Base-by-base conservation (phyloP, 2,888 invertebrate species). In the Chaitophorus viminalis region DNA sequence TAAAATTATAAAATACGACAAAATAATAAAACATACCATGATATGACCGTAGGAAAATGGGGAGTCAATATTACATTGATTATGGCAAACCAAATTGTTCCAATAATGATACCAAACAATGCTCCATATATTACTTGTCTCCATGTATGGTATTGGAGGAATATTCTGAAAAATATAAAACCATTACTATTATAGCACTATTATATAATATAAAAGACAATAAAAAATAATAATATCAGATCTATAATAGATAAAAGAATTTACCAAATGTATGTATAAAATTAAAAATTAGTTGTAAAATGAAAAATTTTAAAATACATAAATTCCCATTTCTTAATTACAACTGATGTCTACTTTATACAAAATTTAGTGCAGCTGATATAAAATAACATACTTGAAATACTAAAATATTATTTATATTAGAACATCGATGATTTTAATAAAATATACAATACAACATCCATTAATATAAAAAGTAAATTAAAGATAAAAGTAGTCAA, bases 81-180 rank as follows among this genome's bases (percentile, higher is more conserved):
- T 85, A 96, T 91, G 89, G 93, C 92, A 92, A 97, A 98, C 97
- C 97, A 98, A 89, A 94, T 90, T 86, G 94, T 93, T 89, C 96
- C 97, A 91, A 95, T 93, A 88, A 95, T 89, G 88, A 94, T 92
- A 81, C 98, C 98, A 89, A 96, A 92, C 54, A 96, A 89, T 52
- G 94, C 94, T 87, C 98, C 98, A 90, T 95, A 95, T 31, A 96
- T 90, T 89, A 98, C 97, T 93, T 98, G 98, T 70, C 93, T 92
- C 90, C 94, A 93, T 72, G 96, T 95, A 91, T 98, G 98, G 91
- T 98, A 98, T 91, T 95, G 94, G 89, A 98, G 93, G 91, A 98
- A 98, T 89, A 97, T 94, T 91, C 97, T 89, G n/a, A 79, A 89
- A 87, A 54, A 70, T 85, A 11, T 6, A 89, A 52, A 52, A 75